Evolutionary conservation across 2,888 invertebrate genomes (phyloP).

Genomic region (Cheilosia urbana): DNA sequence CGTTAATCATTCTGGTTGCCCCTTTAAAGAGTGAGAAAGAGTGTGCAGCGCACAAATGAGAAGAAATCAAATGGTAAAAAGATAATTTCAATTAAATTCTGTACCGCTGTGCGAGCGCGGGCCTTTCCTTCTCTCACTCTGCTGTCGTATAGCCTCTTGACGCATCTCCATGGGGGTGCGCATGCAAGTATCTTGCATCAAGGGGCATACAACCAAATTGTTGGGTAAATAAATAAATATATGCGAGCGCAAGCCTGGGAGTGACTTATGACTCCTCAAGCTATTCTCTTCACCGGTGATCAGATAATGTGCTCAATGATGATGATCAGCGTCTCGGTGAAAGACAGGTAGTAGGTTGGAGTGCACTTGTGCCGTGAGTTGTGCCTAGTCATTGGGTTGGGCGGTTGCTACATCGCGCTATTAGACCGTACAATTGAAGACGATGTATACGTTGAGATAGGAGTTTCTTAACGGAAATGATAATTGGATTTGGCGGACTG

Average conservation of each 20-base stretch:
- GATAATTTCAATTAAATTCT: conserved; percentile 62
- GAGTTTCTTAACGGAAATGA: not conserved
- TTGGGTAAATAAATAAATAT: conserved; percentile 60
- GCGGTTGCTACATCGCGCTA: conserved; percentile 16
- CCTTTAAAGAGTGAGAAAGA: conserved; percentile 22
- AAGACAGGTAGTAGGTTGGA: conserved; percentile 71
- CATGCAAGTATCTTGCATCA: conserved; percentile 49
- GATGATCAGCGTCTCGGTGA: conserved; percentile 65
- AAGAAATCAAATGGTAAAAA: conserved; percentile 7
- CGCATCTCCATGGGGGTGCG: conserved; percentile 59
- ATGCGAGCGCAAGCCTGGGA: conserved; percentile 51
- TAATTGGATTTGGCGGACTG: not conserved
- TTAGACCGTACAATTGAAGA: conserved; percentile 33
- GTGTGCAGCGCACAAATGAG: conserved; percentile 11
- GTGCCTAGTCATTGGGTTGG: conserved; percentile 67
- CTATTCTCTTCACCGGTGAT: conserved; percentile 63
- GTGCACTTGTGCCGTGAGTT: conserved; percentile 46
- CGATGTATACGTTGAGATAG: not conserved
- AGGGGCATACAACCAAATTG: conserved; percentile 61
- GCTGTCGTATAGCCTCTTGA: not conserved
- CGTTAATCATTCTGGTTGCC: conserved; percentile 59
- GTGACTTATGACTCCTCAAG: conserved; percentile 73
- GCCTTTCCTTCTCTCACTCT: not conserved
- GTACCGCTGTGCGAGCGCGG: conserved; percentile 11
- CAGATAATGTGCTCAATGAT: conserved; percentile 69